Percentiles rank a stretch among this genome's conserved stretches.
Evolutionary conservation across 1,140 invertebrate species (phyloP).

Genomic region (Lasioglossum baleicum): DNA sequence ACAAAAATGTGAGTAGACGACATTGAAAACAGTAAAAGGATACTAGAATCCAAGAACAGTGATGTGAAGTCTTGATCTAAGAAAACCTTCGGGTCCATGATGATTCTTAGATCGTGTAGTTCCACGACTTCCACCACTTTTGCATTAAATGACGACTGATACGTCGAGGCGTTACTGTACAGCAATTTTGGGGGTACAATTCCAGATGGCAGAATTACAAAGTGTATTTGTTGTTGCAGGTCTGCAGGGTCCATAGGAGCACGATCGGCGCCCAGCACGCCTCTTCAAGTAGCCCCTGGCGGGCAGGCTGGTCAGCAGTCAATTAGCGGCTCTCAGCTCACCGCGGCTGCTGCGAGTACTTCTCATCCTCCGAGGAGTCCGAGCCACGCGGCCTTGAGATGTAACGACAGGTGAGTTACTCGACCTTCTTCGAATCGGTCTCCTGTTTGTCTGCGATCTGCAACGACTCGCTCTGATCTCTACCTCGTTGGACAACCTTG

Average conservation of each 20-base stretch:
- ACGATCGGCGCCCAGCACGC: constrained; percentile 75
- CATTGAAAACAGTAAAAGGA: no score
- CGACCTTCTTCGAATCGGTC: background rate
- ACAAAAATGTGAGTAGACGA: no score
- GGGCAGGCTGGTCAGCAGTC: constrained; percentile 64
- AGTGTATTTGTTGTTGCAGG: constrained; percentile 50
- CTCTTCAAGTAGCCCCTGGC: constrained; percentile 70
- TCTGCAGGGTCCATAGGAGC: constrained; percentile 78
- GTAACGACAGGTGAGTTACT: constrained; percentile 72
- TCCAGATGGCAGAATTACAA: no score
- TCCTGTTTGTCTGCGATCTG: background rate
- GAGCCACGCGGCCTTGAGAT: constrained; percentile 71
- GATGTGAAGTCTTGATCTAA: no score
- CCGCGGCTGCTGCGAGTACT: constrained; percentile 63
- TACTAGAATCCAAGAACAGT: no score
- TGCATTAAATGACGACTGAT: no score
- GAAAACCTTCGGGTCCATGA: no score
- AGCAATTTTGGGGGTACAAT: no score
- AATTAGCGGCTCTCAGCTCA: constrained; percentile 67
- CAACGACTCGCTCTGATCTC: background rate
- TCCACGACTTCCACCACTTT: no score
- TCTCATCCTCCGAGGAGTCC: constrained; percentile 72
- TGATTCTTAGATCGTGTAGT: no score
- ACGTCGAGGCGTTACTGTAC: no score
- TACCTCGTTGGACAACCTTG: background rate